Evolutionary conservation across 2,797 vertebrate genomes (phyloP).

Genomic region (Prunella strophiata): DNA sequence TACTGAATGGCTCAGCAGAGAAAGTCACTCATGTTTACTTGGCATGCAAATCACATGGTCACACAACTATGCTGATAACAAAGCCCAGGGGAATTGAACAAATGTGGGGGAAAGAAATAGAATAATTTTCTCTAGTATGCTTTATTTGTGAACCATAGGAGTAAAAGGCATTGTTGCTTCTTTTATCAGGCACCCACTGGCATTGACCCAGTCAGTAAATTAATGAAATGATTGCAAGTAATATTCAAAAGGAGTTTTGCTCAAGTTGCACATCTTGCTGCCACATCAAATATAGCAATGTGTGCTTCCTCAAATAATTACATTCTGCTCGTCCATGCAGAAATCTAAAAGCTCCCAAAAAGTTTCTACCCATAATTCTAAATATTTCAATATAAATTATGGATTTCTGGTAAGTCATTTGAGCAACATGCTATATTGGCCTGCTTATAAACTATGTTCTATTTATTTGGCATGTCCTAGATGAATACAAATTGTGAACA

Average conservation of each 20-base stretch:
- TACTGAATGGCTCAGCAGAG: background rate
- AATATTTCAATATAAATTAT: background rate
- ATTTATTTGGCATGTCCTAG: constrained; percentile 7
- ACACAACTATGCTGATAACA: background rate
- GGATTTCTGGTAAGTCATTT: background rate
- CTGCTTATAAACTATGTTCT: constrained; percentile 4
- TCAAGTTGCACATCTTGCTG: background rate
- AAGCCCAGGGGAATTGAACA: background rate
- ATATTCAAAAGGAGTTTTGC: background rate
- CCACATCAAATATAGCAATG: background rate
- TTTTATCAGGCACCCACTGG: background rate
- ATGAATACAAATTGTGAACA: constrained; percentile 54
- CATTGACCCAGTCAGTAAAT: background rate
- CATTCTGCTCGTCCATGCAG: background rate
- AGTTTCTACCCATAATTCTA: background rate
- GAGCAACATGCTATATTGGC: background rate
- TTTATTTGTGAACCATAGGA: background rate
- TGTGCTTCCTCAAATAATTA: background rate
- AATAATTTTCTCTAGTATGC: background rate
- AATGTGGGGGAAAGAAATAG: background rate
- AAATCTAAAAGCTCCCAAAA: background rate
- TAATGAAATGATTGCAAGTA: background rate
- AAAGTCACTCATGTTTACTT: background rate
- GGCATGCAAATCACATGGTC: background rate
- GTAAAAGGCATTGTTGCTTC: background rate